Evolutionary conservation across 2,113 vertebrate genomes (phyloP), one percentile per base, ranked within the genome.

Genomic region (Corythoichthys intestinalis): DNA sequence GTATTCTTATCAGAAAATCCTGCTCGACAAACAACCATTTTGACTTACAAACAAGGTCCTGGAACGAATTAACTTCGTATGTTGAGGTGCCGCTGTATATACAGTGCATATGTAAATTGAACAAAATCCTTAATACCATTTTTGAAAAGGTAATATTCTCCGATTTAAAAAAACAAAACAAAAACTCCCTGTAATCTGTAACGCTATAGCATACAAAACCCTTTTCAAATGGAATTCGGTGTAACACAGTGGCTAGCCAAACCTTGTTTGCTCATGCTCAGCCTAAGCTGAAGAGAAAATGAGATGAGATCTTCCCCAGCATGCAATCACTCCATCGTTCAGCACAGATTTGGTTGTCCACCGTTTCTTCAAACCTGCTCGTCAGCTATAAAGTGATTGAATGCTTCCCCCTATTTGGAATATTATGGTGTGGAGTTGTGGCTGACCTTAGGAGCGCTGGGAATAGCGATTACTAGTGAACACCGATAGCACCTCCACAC

Each of bases 301-400:
- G 47, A 78, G 76, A 82, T 86, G 74, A 84, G 75, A 84, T 70
- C 70, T 81, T 83, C 73, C 17, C 20, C 65, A 67, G 67, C 68
- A 67, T 75, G 83, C 80, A 87, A 88, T 90, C 87, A 90, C 87
- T 88, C 85, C 85, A 78, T 44, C 69, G 81, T 84, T 88, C 79
- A 73, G 71, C 83, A 73, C 75, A 81, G 84, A 88, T 89, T 87
- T 86, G 71, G 74, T 74, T 72, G 64, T 74, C 78, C 83, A 80
- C 84, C 72, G 78, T 84, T 86, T 83, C 57, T 70, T 81, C 80
- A 89, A 87, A 75, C 75, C 74, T 67, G 52, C 48, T 35, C 67
- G 75, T 74, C 71, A 67, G 73, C 80, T 81, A 49, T 82, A 84
- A 88, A 87, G 80, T 85, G 84, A 90, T 83, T 87, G 81, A 81